A percentile compares a stretch with the other conserved stretches of the same genome.
Evolutionary conservation across 2,888 invertebrate genomes (phyloP).

Genomic region (Netelia fuscicornis): DNA sequence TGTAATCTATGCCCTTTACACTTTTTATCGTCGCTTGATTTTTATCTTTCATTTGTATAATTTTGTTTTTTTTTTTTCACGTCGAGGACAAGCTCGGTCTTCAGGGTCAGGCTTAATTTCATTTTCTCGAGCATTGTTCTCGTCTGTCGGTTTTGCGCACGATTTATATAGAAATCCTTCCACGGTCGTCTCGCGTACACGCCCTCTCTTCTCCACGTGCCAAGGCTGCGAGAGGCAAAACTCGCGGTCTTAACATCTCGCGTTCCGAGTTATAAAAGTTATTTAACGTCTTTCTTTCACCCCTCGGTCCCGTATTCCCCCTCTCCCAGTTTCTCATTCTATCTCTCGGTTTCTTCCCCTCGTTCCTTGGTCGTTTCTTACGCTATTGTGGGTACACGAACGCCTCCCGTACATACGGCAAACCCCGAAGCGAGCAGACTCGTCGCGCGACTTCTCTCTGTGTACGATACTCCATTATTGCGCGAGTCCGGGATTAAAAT

Average conservation of each 20-base stretch:
- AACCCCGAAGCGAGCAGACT: too few species aligned
- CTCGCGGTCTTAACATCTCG: conserved; percentile 50
- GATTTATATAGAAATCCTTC: conserved; percentile 30
- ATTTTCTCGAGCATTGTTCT: conserved; percentile 68
- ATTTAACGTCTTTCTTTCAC: conserved; percentile 51
- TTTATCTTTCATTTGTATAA: not conserved
- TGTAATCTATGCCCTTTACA: not conserved
- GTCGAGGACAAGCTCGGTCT: conserved; percentile 2
- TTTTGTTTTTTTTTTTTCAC: conserved; percentile 18
- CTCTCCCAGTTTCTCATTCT: conserved; percentile 2
- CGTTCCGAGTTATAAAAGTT: conserved; percentile 64
- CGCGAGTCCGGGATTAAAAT: conserved; percentile 45
- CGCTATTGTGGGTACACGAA: conserved; percentile 38
- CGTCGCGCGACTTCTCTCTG: too few species aligned
- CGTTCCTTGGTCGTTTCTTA: conserved; percentile 7
- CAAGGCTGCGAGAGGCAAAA: conserved; percentile 72
- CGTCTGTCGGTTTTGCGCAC: conserved; percentile 24
- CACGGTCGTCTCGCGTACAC: conserved; percentile 34
- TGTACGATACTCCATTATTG: conserved; percentile 36
- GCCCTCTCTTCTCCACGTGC: conserved; percentile 72
- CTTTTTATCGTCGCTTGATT: not conserved
- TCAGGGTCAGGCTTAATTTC: conserved; percentile 69
- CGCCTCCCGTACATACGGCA: conserved; percentile 14
- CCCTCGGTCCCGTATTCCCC: not conserved
- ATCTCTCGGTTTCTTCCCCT: not conserved